These are phyloP conservation scores for Hydra vulgaris DNA, from an alignment of 30 jellyfish, hydroid and myxozoan genomes.

Conservation along the genomic window DNA sequence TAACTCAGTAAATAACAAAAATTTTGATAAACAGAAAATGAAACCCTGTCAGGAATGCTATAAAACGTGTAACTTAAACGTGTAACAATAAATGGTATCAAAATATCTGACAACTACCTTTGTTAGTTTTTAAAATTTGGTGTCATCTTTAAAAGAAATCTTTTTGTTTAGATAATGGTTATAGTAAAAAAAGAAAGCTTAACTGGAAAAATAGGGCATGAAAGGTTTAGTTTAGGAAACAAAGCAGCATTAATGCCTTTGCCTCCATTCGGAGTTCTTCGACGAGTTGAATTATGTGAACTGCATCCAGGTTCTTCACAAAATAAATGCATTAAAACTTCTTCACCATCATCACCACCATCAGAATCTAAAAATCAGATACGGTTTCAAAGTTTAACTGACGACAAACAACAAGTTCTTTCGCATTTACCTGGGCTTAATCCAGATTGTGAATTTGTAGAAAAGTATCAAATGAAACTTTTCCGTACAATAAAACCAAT, in stretches of 20 bases:
- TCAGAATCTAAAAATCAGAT: neutral
- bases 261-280: neutral
- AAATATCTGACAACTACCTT: too few species aligned
- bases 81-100: too few species aligned
- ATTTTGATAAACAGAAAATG: too few species aligned
- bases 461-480: conserved; percentile 58
- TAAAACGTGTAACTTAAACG: too few species aligned
- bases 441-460: conserved; percentile 72
- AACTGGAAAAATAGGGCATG: conserved; percentile 3
- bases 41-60: too few species aligned
- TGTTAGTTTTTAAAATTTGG: too few species aligned
- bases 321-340: neutral
- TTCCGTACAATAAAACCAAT: conserved; percentile 43
- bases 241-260: neutral
- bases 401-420: neutral
- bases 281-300: neutral
- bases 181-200: neutral
- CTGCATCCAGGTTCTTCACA: neutral
- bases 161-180: neutral
- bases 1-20: too few species aligned
- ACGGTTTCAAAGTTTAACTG: neutral
- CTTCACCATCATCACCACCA: neutral
- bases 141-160: too few species aligned
- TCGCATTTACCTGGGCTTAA: conserved; percentile 82
- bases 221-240: neutral